Evolutionary conservation across 2,797 vertebrate genomes (phyloP).

Genomic region (Pipistrellus pipistrellus): DNA sequence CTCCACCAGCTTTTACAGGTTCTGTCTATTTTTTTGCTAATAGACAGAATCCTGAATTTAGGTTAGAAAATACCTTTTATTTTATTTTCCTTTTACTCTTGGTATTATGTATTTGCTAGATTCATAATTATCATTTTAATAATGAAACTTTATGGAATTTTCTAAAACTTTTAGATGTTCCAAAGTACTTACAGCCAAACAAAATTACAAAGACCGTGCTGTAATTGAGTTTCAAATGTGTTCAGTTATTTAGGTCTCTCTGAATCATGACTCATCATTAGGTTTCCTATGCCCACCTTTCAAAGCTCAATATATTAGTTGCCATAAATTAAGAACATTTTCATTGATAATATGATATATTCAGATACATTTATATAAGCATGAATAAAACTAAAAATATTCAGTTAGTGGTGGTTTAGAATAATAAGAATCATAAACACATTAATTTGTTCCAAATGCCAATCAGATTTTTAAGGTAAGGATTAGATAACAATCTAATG

Average conservation of each 20-base stretch:
- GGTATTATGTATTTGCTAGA: background rate
- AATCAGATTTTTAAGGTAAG: background rate
- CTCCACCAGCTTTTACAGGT: background rate
- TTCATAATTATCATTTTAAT: background rate
- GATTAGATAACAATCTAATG: background rate
- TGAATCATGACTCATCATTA: background rate
- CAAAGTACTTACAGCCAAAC: background rate
- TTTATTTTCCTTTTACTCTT: background rate
- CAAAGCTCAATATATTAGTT: conserved; percentile 32
- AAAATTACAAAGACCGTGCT: background rate
- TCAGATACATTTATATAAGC: background rate
- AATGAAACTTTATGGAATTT: background rate
- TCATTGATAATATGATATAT: background rate
- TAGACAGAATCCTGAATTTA: background rate
- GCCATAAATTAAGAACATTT: conserved; percentile 38
- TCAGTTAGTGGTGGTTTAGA: background rate
- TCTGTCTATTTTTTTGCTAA: background rate
- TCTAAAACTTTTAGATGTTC: background rate
- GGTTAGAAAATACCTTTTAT: background rate
- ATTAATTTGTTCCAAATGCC: background rate
- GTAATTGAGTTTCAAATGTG: conserved; percentile 51
- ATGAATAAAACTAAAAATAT: background rate
- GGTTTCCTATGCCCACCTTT: background rate
- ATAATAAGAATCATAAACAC: background rate
- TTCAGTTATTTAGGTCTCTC: background rate